These are phyloP conservation scores for Dromas ardeola DNA, from an alignment of 2,113 vertebrate species.

Conservation along the genomic window DNA sequence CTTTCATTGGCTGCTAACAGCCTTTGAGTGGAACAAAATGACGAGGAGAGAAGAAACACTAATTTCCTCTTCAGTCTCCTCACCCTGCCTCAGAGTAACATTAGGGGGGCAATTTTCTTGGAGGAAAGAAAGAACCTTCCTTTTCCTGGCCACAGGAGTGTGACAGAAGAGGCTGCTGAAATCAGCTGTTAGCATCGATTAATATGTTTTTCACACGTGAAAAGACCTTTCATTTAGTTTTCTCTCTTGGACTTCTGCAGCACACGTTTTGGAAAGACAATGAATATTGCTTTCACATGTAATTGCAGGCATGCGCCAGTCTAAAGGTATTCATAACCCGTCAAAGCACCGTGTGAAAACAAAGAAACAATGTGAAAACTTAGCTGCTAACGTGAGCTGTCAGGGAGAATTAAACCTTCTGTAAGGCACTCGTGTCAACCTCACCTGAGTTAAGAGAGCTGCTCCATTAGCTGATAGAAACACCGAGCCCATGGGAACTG, in stretches of 20 bases:
- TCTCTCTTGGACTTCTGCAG: not conserved
- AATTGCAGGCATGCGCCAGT: not conserved
- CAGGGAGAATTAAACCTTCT: not conserved
- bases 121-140: not conserved
- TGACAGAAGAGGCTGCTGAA: constrained; percentile 20
- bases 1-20: constrained; percentile 33
- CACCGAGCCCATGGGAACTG: not conserved
- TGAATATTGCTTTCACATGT: not conserved
- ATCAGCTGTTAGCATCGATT: not conserved
- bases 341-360: not conserved
- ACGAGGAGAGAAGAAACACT: not conserved
- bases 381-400: not conserved
- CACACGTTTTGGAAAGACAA: not conserved
- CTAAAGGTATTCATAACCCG: not conserved
- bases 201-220: not conserved
- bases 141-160: not conserved
- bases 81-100: not conserved
- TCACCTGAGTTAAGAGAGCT: not conserved
- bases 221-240: not conserved
- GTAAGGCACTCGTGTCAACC: not conserved
- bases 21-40: constrained; percentile 23
- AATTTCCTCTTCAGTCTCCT: constrained; percentile 12
- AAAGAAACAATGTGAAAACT: not conserved
- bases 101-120: constrained; percentile 23
- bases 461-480: not conserved